Evolutionary conservation across 2,797 vertebrate species (phyloP).

Genomic region (Spinus pinus): DNA sequence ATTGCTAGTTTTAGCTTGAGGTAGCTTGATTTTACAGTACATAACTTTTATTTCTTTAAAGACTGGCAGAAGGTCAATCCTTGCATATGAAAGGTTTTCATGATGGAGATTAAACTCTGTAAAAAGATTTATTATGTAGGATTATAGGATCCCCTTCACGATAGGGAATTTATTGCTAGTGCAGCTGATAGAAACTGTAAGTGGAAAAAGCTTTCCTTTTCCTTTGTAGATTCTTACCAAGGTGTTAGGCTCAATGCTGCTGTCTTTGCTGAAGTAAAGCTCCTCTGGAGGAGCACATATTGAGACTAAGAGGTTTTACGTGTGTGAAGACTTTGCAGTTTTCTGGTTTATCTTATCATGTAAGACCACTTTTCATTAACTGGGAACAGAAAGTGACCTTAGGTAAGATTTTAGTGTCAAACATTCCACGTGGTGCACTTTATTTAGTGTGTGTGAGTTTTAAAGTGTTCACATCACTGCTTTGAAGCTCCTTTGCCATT

Average conservation of each 20-base stretch:
- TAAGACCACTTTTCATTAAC: background rate
- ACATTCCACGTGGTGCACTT: background rate
- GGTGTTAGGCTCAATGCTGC: background rate
- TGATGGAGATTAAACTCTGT: background rate
- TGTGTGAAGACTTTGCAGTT: background rate
- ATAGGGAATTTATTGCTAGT: background rate
- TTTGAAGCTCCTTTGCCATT: background rate
- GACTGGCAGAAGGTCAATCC: background rate
- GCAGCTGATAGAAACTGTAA: background rate
- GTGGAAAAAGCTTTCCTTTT: conserved; percentile 4
- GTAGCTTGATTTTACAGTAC: background rate
- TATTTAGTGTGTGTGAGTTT: background rate
- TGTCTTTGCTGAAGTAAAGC: background rate
- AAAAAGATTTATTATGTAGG: conserved; percentile 5
- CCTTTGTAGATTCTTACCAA: background rate
- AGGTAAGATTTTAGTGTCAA: background rate
- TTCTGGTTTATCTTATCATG: background rate
- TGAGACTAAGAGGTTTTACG: background rate
- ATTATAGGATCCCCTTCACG: background rate
- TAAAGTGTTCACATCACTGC: background rate
- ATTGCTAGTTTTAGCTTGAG: background rate
- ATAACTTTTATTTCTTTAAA: background rate
- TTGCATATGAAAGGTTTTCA: background rate
- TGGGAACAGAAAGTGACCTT: background rate
- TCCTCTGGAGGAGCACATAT: background rate